Evolutionary conservation across 2,797 vertebrate genomes (phyloP).

Genomic region (Protonibea diacanthus): DNA sequence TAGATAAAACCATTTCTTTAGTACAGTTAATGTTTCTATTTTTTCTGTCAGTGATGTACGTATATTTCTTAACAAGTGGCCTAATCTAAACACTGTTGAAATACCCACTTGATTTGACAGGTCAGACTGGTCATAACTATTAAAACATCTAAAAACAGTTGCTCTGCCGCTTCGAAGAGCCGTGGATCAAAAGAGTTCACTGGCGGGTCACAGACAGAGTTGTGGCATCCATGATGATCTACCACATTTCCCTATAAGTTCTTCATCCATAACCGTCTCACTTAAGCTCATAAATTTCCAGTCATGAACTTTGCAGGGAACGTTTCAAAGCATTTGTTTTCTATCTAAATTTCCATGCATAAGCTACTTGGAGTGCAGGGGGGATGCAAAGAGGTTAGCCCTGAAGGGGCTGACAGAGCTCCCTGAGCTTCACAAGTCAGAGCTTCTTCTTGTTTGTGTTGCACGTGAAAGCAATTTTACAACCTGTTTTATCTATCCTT

Average conservation of each 20-base stretch:
- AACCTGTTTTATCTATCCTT: neutral
- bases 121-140: constrained; percentile 40
- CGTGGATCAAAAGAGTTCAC: constrained; percentile 55
- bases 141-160: constrained; percentile 25
- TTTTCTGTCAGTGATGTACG: neutral
- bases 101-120: constrained; percentile 23
- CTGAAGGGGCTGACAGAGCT: constrained; percentile 19
- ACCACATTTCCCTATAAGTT: constrained; percentile 42
- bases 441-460: neutral
- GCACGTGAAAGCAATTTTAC: neutral
- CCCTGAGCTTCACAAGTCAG: constrained; percentile 10
- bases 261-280: constrained; percentile 56
- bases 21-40: neutral
- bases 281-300: constrained; percentile 52
- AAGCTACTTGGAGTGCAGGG: constrained; percentile 20
- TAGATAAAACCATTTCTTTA: constrained; percentile 1
- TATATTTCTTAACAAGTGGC: constrained; percentile 9
- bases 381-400: constrained; percentile 39
- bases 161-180: constrained; percentile 22
- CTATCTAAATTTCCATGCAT: constrained; percentile 28
- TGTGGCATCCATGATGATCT: constrained; percentile 54
- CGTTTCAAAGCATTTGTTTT: constrained; percentile 57
- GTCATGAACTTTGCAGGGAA: constrained; percentile 45
- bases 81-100: constrained; percentile 24
- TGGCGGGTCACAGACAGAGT: constrained; percentile 48